These are phyloP conservation scores for Trichacis sp. DNA, from an alignment of 2,888 invertebrate genomes.

Conservation along the genomic window DNA sequence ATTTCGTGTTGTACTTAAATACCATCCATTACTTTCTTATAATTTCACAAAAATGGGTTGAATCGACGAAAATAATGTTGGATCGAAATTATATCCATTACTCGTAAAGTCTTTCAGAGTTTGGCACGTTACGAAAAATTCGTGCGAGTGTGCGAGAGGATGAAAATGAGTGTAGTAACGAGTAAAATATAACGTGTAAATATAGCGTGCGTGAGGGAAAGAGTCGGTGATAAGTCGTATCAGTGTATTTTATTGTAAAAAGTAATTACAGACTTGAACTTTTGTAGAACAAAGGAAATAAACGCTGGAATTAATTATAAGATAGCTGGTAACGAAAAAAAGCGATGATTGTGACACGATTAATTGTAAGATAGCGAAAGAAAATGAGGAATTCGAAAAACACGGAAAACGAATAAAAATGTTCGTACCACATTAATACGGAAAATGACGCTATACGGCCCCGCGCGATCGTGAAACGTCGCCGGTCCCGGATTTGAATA, in stretches of 20 bases:
- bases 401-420: neutral
- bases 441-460: slow-evolving; percentile 27
- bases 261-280: slow-evolving; percentile 53
- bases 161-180: slow-evolving; percentile 46
- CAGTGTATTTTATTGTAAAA: slow-evolving; percentile 66
- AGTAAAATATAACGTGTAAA: slow-evolving; percentile 39
- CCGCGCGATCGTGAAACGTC: no score
- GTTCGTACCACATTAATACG: neutral
- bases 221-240: slow-evolving; percentile 27
- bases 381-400: no score
- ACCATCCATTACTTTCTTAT: no score
- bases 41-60: no score
- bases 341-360: slow-evolving; percentile 43
- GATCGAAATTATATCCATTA: neutral
- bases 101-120: slow-evolving; percentile 4
- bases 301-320: slow-evolving; percentile 51
- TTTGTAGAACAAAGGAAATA: slow-evolving; percentile 47
- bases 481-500: no score
- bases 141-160: slow-evolving; percentile 26
- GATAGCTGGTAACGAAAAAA: no score
- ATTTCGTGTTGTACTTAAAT: neutral
- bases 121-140: slow-evolving; percentile 25
- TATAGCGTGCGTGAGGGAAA: slow-evolving; percentile 23
- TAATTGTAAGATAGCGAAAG: slow-evolving; percentile 46
- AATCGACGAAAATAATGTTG: no score